Evolutionary conservation across 2,113 vertebrate species (phyloP).

Genomic region (Petaurus breviceps): DNA sequence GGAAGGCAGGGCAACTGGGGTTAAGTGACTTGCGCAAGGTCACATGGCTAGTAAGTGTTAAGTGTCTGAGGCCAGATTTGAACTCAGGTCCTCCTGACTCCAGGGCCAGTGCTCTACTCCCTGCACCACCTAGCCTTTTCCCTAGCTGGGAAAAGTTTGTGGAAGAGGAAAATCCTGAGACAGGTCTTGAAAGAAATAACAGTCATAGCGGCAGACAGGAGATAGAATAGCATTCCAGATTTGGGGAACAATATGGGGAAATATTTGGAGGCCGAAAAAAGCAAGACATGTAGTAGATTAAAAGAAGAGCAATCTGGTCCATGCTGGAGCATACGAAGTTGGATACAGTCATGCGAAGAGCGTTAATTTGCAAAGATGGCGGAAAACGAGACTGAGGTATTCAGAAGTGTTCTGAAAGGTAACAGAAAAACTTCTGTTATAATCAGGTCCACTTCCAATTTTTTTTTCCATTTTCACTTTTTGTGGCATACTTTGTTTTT

Average conservation of each 20-base stretch:
- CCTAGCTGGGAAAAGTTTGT: background rate
- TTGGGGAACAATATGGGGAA: background rate
- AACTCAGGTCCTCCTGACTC: no score
- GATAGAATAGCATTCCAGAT: background rate
- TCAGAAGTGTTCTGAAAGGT: background rate
- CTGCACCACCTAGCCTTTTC: no score
- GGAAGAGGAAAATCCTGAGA: background rate
- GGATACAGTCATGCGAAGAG: background rate
- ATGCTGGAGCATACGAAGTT: background rate
- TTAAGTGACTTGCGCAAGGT: no score
- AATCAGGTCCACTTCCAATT: background rate
- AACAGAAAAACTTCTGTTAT: background rate
- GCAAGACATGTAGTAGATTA: background rate
- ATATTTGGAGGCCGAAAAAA: background rate
- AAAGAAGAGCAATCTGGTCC: background rate
- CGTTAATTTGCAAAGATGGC: background rate
- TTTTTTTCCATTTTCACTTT: background rate
- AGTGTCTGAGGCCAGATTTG: no score
- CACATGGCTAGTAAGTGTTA: no score
- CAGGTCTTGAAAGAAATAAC: background rate
- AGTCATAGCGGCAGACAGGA: background rate
- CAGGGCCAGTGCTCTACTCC: no score
- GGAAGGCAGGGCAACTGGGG: no score
- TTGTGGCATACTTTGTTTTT: background rate
- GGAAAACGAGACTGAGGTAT: background rate